Evolutionary conservation across 2,113 vertebrate genomes (phyloP).

Genomic region (Dendrocopos noguchii): DNA sequence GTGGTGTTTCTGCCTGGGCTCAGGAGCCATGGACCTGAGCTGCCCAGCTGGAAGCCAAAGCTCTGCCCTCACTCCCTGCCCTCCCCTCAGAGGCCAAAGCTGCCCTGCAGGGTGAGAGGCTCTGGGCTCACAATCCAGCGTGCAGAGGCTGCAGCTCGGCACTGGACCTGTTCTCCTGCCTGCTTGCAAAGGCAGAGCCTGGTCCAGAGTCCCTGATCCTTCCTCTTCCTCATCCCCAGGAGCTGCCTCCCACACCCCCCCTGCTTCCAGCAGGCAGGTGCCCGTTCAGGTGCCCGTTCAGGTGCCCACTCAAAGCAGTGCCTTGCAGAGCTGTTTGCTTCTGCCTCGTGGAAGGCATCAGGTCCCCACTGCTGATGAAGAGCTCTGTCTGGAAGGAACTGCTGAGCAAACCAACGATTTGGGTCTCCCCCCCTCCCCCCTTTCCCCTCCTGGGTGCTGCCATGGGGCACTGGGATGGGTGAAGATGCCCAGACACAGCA

Average conservation of each 20-base stretch:
- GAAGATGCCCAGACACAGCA: not conserved
- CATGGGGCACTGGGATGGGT: not conserved
- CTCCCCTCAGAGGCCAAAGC: not conserved
- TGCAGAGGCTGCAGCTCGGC: rapidly evolving
- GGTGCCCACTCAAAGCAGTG: too few species aligned
- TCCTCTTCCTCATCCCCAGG: not conserved
- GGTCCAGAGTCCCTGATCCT: not conserved
- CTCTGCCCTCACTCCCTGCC: not conserved
- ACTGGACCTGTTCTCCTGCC: not conserved
- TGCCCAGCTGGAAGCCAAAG: not conserved
- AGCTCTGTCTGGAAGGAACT: not conserved
- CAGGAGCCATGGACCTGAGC: not conserved
- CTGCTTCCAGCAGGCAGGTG: not conserved
- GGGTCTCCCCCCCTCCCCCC: not conserved
- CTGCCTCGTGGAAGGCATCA: not conserved
- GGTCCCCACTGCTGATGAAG: not conserved
- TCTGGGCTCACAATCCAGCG: rapidly evolving
- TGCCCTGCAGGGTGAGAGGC: not conserved
- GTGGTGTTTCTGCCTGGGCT: not conserved
- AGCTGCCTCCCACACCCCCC: not conserved
- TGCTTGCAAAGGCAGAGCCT: not conserved
- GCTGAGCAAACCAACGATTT: not conserved
- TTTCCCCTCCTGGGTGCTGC: not conserved
- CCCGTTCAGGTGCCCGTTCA: not conserved
- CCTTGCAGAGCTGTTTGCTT: not conserved